Conservation (phyloP, 2,113 vertebrate species). For the Epinephelus lanceolatus region DNA sequence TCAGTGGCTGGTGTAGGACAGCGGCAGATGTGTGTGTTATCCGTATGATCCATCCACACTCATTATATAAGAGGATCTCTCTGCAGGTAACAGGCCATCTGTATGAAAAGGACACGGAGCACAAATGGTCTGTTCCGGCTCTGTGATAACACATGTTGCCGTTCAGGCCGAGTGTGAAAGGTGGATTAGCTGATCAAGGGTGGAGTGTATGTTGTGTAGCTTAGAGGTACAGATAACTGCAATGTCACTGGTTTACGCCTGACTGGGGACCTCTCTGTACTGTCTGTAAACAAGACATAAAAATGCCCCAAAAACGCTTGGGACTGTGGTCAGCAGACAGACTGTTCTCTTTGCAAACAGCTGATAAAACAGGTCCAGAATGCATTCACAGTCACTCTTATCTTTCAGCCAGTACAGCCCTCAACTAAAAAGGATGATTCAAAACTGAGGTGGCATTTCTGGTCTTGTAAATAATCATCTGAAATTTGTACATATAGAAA, state of each 20-base stretch:
- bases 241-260: background rate
- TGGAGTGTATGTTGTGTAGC: background rate
- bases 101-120: constrained; percentile 46
- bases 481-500: background rate
- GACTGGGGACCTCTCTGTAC: background rate
- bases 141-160: constrained; percentile 30
- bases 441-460: background rate
- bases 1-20: constrained; percentile 66
- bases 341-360: background rate
- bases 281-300: background rate
- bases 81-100: constrained; percentile 67
- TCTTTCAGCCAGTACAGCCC: background rate
- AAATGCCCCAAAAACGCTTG: background rate
- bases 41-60: constrained; percentile 57
- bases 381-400: background rate
- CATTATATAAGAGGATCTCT: constrained; percentile 73
- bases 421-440: background rate
- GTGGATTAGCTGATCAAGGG: constrained; percentile 11
- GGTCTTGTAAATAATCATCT: background rate
- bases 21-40: constrained; percentile 74
- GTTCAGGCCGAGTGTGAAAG: constrained; percentile 34
- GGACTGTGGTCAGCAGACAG: background rate
- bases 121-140: constrained; percentile 34
- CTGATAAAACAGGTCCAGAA: background rate
- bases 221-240: background rate